These are phyloP conservation scores for Trichechus manatus DNA, from an alignment of 2,113 vertebrate genomes.

Conservation along the genomic window DNA sequence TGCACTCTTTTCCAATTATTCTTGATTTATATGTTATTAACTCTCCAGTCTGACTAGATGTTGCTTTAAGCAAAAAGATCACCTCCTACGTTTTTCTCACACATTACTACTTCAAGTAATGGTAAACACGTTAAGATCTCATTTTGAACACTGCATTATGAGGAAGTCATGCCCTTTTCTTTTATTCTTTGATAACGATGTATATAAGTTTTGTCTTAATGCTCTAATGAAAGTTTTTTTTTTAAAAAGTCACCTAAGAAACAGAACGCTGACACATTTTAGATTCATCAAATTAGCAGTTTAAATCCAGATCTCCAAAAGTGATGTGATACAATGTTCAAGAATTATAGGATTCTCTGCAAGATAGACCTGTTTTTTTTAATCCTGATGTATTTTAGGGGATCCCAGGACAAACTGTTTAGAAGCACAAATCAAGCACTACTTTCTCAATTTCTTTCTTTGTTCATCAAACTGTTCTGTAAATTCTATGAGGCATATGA, in stretches of 20 bases:
- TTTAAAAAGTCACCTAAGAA: neutral
- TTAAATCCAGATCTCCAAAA: neutral
- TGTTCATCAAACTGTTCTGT: neutral
- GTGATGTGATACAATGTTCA: neutral
- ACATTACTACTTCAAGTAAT: neutral
- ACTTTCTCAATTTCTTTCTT: neutral
- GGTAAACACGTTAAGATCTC: neutral
- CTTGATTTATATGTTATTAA: conserved; percentile 7
- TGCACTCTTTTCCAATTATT: neutral
- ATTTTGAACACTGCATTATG: neutral
- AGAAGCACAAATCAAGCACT: neutral
- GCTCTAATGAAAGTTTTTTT: neutral
- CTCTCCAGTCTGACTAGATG: neutral
- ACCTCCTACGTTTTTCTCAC: neutral
- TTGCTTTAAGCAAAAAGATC: neutral
- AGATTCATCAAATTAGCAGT: neutral
- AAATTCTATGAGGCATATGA: neutral
- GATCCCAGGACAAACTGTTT: neutral
- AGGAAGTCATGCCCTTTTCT: neutral
- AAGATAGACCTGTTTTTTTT: neutral
- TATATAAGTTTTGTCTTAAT: neutral
- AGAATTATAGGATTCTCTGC: neutral
- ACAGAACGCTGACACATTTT: neutral
- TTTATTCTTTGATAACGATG: neutral
- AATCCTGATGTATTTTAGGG: neutral